Conservation (phyloP, 2,797 vertebrate genomes). For the Sebastes glaucus region DNA sequence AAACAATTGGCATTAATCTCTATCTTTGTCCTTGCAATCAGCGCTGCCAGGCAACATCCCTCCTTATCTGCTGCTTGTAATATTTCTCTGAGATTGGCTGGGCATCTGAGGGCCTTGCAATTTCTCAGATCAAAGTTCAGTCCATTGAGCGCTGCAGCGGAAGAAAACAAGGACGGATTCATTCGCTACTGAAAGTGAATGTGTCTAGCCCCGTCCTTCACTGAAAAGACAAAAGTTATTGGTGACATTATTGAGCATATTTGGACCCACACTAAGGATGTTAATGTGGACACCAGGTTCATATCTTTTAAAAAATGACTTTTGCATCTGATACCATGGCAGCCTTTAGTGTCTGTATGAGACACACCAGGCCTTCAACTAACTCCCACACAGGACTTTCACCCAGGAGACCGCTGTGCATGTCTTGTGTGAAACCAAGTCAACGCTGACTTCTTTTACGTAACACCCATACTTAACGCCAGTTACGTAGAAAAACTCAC, state of each 20-base stretch:
- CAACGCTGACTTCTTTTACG: no score
- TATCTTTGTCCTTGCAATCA: neutral
- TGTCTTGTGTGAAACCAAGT: no score
- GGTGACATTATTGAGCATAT: neutral
- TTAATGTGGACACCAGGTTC: neutral
- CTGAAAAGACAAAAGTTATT: neutral
- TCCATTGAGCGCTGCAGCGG: neutral
- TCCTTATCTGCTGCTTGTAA: neutral
- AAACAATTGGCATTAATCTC: neutral
- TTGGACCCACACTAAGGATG: neutral
- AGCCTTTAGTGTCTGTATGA: no score
- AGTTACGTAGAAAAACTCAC: no score
- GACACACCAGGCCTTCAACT: no score
- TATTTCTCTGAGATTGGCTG: neutral
- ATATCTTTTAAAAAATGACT: neutral
- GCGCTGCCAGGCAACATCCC: neutral
- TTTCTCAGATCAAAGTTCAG: neutral
- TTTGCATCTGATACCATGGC: no score
- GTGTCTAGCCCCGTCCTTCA: neutral
- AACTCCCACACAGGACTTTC: no score
- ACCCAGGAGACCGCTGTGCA: no score
- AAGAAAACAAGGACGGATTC: neutral
- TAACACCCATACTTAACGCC: no score
- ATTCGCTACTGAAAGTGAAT: neutral
- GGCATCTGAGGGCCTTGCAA: no score